A percentile compares a stretch with the other conserved stretches of the same genome.
These are phyloP conservation scores for Empis livida DNA, from an alignment of 2,888 invertebrate species.

Conservation along the genomic window DNA sequence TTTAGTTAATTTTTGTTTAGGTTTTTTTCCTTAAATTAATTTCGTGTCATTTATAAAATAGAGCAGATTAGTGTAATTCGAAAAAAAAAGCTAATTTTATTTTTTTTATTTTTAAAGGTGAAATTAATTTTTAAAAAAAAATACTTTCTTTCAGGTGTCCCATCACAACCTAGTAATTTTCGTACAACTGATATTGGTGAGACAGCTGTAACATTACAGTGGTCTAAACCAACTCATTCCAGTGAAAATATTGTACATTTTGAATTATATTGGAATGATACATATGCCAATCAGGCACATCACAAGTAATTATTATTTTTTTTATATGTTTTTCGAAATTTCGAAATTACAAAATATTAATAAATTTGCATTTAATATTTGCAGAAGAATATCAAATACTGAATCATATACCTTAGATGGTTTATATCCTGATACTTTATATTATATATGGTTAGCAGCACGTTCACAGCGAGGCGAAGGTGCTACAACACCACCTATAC, in stretches of 20 bases:
- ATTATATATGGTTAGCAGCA: constrained; percentile 95
- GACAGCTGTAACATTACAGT: constrained; percentile 79
- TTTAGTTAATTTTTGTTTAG: too few species aligned
- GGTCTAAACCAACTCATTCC: constrained; percentile 85
- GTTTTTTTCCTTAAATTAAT: too few species aligned
- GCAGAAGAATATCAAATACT: constrained; percentile 61
- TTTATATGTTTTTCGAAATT: background rate
- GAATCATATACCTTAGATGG: constrained; percentile 80
- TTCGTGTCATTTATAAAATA: too few species aligned
- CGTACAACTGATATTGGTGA: constrained; percentile 78
- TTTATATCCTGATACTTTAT: constrained; percentile 89
- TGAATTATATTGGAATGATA: constrained; percentile 95
- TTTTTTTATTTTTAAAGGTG: too few species aligned
- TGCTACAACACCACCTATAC: constrained; percentile 86
- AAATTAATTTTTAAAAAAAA: too few species aligned
- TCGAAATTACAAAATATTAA: background rate
- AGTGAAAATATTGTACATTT: constrained; percentile 90
- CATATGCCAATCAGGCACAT: constrained; percentile 80
- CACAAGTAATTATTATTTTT: constrained; percentile 45
- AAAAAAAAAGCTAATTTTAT: too few species aligned
- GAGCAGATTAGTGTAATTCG: too few species aligned
- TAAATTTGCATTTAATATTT: background rate
- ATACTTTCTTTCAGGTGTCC: too few species aligned
- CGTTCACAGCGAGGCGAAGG: constrained; percentile 88
- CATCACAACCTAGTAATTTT: constrained; percentile 88